Evolutionary conservation across 2,113 vertebrate genomes (phyloP), one percentile per base, ranked within the genome.

Genomic region (Panthera tigris): DNA sequence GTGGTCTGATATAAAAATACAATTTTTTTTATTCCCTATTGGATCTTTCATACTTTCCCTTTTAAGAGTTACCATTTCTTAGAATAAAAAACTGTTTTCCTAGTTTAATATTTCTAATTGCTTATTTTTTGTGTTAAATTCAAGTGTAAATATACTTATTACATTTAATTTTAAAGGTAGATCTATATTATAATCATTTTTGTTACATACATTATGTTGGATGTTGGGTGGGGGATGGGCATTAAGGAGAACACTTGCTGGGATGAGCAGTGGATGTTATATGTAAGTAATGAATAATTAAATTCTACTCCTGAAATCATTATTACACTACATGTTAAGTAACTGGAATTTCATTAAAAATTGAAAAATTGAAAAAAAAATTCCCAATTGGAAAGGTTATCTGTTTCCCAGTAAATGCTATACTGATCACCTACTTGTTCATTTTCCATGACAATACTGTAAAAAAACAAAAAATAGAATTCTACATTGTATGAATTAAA

Each of bases 111-210:
- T 50, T 65, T 82, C n/a, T 95, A 29, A 69, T 89, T 84, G 41
- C 27, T 82, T 87, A 36, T 84, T 96, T 85, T 97, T 87, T 81
- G 83, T 36, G 11, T 90, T 94, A 74, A 69, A 96, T 55, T 86
- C 36, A 45, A 66, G 14, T 83, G 13, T 57, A 95, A 91, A 88
- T 88, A 79, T n/a, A 73, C 23, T 13, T 52, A 63, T 11, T 79
- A 76, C 7, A 84, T 69, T 97, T 96, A 80, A 94, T 85, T 89
- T 93, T 78, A 79, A 92, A 95, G 50, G 12, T 55, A 81, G 19
- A 39, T 50, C 16, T 94, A 18, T 36, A 65, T 89, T 94, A 61
- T 48, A 78, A 63, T 61, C 14, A 91, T 88, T 94, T 94, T 69
- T 45, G 68, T 92, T 82, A 61, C 55, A 5, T 50, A n/a, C 2